These are phyloP conservation scores for Drosophila sproati DNA, from an alignment of 1,140 invertebrate species.

Conservation along the genomic window DNA sequence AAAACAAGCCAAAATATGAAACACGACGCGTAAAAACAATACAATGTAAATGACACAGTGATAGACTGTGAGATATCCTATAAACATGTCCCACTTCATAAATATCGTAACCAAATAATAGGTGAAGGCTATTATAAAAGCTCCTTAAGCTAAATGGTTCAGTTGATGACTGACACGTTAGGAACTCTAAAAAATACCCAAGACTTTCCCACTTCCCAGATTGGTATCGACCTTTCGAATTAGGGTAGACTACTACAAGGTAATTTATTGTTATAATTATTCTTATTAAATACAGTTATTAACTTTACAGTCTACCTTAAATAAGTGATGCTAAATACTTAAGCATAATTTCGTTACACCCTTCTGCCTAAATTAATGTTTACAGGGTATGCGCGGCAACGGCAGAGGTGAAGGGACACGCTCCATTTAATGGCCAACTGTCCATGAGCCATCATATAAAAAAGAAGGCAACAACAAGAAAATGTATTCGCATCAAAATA, in stretches of 20 bases:
- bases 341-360: background rate
- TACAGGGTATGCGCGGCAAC: slow-evolving; percentile 6
- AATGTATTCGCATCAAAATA: slow-evolving; percentile 14
- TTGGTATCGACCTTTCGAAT: too few relatives aligned
- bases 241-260: too few relatives aligned
- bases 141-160: too few relatives aligned
- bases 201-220: too few relatives aligned
- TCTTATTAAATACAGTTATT: too few relatives aligned
- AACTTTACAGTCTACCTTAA: too few relatives aligned
- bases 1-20: slow-evolving; percentile 48
- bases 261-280: too few relatives aligned
- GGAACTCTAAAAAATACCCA: too few relatives aligned
- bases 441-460: slow-evolving; percentile 16
- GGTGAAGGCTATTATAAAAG: background rate
- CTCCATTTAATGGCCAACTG: slow-evolving; percentile 46
- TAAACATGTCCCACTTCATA: background rate
- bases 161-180: too few relatives aligned
- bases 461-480: background rate
- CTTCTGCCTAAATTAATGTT: background rate
- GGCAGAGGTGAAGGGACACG: slow-evolving; percentile 10
- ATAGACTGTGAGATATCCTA: background rate
- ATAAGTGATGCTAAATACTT: too few relatives aligned
- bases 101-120: too few relatives aligned
- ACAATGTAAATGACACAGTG: background rate
- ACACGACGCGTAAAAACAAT: slow-evolving; percentile 19